Conservation (phyloP, 2,888 invertebrate genomes). For the Eupithecia dodoneata region DNA sequence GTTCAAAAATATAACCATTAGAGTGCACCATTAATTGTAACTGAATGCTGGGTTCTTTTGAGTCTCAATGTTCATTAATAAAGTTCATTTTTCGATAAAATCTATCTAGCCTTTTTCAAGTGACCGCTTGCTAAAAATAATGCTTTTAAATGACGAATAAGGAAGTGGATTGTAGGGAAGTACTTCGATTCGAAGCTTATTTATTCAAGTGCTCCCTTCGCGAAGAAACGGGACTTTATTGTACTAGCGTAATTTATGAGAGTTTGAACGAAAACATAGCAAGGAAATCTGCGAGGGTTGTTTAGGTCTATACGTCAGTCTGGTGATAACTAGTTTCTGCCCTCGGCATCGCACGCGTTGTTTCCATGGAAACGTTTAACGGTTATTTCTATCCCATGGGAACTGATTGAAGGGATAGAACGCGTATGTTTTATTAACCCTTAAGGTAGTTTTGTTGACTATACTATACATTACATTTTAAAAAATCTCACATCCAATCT, state of each 20-base stretch:
- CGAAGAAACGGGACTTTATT: slow-evolving; percentile 16
- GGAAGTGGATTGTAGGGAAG: slow-evolving; percentile 10
- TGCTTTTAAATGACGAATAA: slow-evolving; percentile 26
- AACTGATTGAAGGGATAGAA: no score
- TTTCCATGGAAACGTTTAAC: no score
- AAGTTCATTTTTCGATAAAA: slow-evolving; percentile 10
- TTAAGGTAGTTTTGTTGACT: no score
- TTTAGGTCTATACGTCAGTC: neutral
- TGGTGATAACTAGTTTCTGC: no score
- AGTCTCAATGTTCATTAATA: slow-evolving; percentile 7
- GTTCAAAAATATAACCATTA: neutral
- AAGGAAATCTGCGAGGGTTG: neutral
- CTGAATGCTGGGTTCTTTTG: neutral
- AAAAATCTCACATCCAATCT: no score
- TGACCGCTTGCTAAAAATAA: slow-evolving; percentile 14
- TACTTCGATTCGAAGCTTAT: slow-evolving; percentile 16
- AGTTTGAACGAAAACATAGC: slow-evolving; percentile 7
- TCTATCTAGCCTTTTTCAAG: neutral
- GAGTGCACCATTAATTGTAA: slow-evolving; percentile 3
- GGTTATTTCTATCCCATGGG: no score
- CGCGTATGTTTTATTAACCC: no score
- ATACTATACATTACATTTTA: no score
- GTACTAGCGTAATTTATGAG: slow-evolving; percentile 7
- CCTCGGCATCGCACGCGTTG: no score
- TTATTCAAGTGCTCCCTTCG: slow-evolving; percentile 22